Evolutionary conservation across 1,140 invertebrate species (phyloP).

Genomic region (Tetraneura akinire): DNA sequence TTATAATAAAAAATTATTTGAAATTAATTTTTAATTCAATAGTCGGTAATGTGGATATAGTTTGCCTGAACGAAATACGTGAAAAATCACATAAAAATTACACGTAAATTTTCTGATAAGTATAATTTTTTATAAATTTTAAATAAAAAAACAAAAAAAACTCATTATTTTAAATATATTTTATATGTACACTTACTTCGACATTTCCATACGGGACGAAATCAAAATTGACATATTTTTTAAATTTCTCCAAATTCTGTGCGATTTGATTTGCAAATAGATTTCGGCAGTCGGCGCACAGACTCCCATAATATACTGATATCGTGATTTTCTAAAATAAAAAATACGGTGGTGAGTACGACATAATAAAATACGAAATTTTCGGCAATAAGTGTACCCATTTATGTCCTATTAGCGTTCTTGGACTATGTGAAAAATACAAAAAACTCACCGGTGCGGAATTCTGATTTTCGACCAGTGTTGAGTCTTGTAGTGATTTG

Average conservation of each 20-base stretch:
- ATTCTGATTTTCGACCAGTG: slow-evolving; percentile 9
- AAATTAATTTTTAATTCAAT: no score
- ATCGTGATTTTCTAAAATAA: slow-evolving; percentile 26
- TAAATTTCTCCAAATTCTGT: slow-evolving; percentile 1
- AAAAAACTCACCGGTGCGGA: background rate
- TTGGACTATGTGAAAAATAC: background rate
- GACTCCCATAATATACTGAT: slow-evolving; percentile 14
- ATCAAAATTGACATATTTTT: slow-evolving; percentile 40
- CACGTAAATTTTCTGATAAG: no score
- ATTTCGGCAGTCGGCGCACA: background rate
- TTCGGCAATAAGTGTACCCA: no score
- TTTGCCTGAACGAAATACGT: no score
- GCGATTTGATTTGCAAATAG: slow-evolving; percentile 27
- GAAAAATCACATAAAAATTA: no score
- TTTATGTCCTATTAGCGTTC: background rate
- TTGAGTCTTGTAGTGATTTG: background rate
- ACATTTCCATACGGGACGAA: slow-evolving; percentile 24
- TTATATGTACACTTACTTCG: slow-evolving; percentile 6
- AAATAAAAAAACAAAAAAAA: no score
- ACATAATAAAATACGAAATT: no score
- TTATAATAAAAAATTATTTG: no score
- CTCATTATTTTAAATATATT: no score
- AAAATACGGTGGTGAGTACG: no score
- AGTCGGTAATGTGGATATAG: no score
- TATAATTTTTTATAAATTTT: no score